These are phyloP conservation scores for Galago senegalensis DNA, from an alignment of 2,797 vertebrate species.

Conservation along the genomic window DNA sequence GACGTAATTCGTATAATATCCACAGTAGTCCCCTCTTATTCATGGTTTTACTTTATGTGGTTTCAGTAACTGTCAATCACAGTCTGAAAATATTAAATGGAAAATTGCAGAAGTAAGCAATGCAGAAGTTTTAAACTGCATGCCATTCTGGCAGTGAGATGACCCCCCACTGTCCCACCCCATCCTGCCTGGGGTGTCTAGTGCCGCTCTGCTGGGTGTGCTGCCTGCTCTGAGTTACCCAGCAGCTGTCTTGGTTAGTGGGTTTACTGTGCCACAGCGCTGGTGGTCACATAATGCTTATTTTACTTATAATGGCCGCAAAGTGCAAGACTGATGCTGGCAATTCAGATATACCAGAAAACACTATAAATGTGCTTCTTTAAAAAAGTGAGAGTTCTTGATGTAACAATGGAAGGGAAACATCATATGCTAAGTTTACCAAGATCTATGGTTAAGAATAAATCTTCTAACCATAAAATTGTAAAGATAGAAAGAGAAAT, in stretches of 20 bases:
- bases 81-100: background rate
- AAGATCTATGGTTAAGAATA: background rate
- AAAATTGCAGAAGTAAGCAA: background rate
- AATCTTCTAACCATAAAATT: background rate
- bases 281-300: background rate
- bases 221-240: background rate
- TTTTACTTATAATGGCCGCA: background rate
- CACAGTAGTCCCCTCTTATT: background rate
- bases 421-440: background rate
- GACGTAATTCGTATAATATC: background rate
- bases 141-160: background rate
- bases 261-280: background rate
- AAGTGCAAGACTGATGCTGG: background rate
- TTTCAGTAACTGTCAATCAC: background rate
- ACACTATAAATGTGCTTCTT: background rate
- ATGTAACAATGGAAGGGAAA: background rate
- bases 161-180: background rate
- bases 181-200: background rate
- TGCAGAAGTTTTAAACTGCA: background rate
- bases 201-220: background rate
- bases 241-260: background rate
- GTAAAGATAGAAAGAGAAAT: background rate
- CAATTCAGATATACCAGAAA: background rate
- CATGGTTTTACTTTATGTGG: background rate
- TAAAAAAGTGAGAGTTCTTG: background rate